These are phyloP conservation scores for Lasioglossum oenotherae DNA, from an alignment of 2,888 invertebrate species.

Conservation along the genomic window DNA sequence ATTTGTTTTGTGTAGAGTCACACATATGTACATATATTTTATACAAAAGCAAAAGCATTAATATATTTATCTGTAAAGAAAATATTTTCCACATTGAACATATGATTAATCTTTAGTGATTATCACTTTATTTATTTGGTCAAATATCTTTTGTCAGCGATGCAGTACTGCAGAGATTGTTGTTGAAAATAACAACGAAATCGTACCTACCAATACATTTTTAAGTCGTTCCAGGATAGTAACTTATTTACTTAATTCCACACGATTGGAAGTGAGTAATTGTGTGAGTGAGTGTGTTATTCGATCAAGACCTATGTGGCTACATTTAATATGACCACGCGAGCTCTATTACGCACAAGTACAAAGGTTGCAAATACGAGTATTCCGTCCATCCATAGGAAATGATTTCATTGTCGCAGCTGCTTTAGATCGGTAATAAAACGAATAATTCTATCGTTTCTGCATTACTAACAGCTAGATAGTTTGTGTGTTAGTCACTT, in stretches of 20 bases:
- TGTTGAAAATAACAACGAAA: neutral
- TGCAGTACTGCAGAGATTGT: neutral
- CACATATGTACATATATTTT: neutral
- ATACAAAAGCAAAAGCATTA: too few relatives aligned
- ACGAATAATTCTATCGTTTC: neutral
- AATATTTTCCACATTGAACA: too few relatives aligned
- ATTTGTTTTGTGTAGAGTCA: too few relatives aligned
- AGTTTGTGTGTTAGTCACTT: neutral
- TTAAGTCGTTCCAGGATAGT: neutral
- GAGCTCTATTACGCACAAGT: constrained; percentile 5
- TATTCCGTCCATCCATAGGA: neutral
- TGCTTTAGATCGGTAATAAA: neutral
- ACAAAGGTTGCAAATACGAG: constrained; percentile 33
- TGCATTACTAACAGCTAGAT: neutral
- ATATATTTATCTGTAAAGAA: too few relatives aligned
- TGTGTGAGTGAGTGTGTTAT: neutral
- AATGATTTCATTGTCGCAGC: constrained; percentile 21
- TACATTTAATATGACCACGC: neutral
- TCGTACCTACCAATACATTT: neutral
- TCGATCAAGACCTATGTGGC: neutral
- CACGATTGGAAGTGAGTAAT: neutral
- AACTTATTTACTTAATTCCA: neutral
- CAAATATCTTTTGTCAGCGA: too few relatives aligned
- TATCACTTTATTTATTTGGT: too few relatives aligned
- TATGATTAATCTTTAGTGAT: too few relatives aligned